These are phyloP conservation scores for Calephelis virginiensis DNA, from an alignment of 1,140 invertebrate species.

Conservation along the genomic window DNA sequence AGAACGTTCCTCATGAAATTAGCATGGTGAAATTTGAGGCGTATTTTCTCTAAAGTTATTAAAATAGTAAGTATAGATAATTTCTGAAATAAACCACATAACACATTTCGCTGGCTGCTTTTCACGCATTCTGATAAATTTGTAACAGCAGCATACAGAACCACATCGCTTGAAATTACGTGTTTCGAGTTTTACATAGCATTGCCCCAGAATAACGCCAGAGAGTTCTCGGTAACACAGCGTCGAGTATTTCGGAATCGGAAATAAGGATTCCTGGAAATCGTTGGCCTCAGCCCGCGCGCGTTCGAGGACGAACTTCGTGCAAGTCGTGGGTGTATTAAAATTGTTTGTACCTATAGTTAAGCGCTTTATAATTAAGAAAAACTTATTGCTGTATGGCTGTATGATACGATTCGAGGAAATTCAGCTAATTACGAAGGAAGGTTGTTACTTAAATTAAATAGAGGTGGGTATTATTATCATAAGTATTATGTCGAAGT, in stretches of 20 bases:
- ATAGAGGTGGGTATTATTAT: not conserved
- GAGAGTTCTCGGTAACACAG: conserved; percentile 65
- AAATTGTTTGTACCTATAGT: conserved; percentile 21
- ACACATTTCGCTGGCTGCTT: conserved; percentile 16
- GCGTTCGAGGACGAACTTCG: conserved; percentile 40
- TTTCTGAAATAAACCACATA: no score
- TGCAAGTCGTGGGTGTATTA: conserved; percentile 29
- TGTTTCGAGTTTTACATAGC: conserved; percentile 66
- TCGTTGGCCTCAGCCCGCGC: conserved; percentile 52
- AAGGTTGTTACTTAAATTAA: not conserved
- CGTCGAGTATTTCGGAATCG: conserved; percentile 71
- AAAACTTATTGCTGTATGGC: conserved; percentile 16
- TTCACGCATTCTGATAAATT: conserved; percentile 59
- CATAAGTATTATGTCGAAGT: conserved; percentile 5
- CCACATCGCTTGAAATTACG: conserved; percentile 60
- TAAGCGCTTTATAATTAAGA: conserved; percentile 27
- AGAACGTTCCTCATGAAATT: no score
- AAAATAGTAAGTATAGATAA: no score
- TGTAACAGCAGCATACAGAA: conserved; percentile 50
- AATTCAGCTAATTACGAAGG: conserved; percentile 1
- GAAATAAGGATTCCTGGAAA: conserved; percentile 73
- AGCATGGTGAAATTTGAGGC: no score
- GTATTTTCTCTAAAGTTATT: no score
- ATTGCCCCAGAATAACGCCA: conserved; percentile 67
- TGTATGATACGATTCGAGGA: conserved; percentile 13